Evolutionary conservation across 2,888 invertebrate species (phyloP).

Genomic region (Noctua fimbriata): DNA sequence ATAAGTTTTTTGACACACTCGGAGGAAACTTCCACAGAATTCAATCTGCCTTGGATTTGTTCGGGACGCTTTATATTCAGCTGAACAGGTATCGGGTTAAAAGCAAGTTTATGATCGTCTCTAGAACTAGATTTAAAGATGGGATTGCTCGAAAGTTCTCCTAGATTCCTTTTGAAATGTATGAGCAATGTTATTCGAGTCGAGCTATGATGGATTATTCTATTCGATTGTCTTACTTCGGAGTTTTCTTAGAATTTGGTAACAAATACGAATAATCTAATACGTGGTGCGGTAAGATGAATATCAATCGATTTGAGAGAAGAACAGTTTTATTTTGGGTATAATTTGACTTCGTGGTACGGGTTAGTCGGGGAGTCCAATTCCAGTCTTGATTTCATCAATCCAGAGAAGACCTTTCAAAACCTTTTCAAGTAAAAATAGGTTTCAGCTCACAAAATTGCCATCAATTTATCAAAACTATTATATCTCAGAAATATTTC

Average conservation of each 20-base stretch:
- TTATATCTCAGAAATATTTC: slow-evolving; percentile 51
- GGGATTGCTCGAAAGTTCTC: slow-evolving; percentile 49
- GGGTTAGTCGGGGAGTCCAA: slow-evolving; percentile 9
- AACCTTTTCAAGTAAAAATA: slow-evolving; percentile 34
- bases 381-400: slow-evolving; percentile 21
- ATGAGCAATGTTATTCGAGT: slow-evolving; percentile 49
- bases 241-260: slow-evolving; percentile 21
- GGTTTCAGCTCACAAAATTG: slow-evolving; percentile 39
- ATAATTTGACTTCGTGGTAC: slow-evolving; percentile 14
- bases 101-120: slow-evolving; percentile 62
- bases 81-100: slow-evolving; percentile 62
- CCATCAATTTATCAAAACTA: slow-evolving; percentile 40
- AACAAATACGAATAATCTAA: slow-evolving; percentile 33
- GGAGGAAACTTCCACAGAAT: slow-evolving; percentile 84
- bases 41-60: slow-evolving; percentile 88
- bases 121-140: slow-evolving; percentile 59
- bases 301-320: slow-evolving; percentile 23
- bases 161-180: slow-evolving; percentile 43
- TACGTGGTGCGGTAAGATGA: slow-evolving; percentile 12
- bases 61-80: slow-evolving; percentile 76
- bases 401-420: slow-evolving; percentile 14
- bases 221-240: slow-evolving; percentile 36
- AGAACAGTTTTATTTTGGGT: slow-evolving; percentile 5
- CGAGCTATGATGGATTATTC: slow-evolving; percentile 51
- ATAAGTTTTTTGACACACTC: slow-evolving; percentile 89